Evolutionary conservation across 2,888 invertebrate species (phyloP), one percentile per base, ranked within the genome.

Genomic region (Aspidiotus destructor): DNA sequence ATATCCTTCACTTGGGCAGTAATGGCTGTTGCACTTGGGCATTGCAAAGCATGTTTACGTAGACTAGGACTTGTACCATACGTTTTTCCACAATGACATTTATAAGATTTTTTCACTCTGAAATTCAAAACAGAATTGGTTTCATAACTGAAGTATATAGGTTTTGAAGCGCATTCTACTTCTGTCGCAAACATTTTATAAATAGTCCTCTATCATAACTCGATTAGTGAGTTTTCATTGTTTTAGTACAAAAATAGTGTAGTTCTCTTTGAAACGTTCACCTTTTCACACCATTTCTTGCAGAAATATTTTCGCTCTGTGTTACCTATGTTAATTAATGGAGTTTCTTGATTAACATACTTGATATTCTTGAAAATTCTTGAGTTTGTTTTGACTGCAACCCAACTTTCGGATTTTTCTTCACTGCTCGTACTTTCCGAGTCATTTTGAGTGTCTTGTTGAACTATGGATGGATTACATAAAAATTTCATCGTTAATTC

Each of bases 21-120:
- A 72, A 75, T 73, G 61, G 73, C 73, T n/a, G 75, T 73, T 63
- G 76, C 74, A 61, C 74, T 75, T 74, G 80, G 80, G 72, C 77
- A 78, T n/a, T 77, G 73, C 48, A 78, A 74, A 68, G 85, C 83
- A 77, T 91, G 90, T 75, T 83, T 85, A 76, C 87, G 87, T 75
- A 91, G 81, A 70, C 89, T 88, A 78, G 87, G 86, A 62, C 85
- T 82, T 72, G 89, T 88, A 80, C 88, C 88, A 81, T 91, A 91
- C 77, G 85, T 88, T 81, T 90, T 91, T 75, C 89, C 89, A 80
- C 91, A 91, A 76, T 86, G 85, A 78, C 90, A 91, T 77, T 86
- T 87, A 80, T 85, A 89, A 55, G 85, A 85, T 80, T 89, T 89
- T 77, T 85, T 85, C 76, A 87, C 83, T 80, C 88, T 88, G 80